Conservation (phyloP, 2,888 invertebrate genomes). For the Dolomedes plantarius region DNA sequence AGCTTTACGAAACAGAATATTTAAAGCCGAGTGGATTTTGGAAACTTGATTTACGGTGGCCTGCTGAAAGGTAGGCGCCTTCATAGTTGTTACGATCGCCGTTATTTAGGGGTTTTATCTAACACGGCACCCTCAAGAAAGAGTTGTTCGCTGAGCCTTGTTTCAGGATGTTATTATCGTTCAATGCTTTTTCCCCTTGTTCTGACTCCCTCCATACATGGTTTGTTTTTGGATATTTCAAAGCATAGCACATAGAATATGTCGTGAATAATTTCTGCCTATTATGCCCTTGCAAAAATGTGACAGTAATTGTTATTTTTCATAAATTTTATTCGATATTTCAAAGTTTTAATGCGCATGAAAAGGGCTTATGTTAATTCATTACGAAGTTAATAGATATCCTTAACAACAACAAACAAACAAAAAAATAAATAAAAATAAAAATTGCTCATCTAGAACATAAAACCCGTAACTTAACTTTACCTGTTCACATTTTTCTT, state of each 20-base stretch:
- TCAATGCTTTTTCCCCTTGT: background rate
- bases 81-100: constrained; percentile 33
- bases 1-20: constrained; percentile 58
- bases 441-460: no score
- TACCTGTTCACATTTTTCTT: no score
- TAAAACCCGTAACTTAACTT: no score
- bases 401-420: no score
- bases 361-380: no score
- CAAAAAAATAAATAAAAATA: no score
- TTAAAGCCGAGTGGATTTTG: constrained; percentile 62
- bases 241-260: background rate
- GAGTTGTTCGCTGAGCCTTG: background rate
- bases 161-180: constrained; percentile 6
- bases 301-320: background rate
- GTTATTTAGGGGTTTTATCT: constrained; percentile 60
- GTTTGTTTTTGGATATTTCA: background rate
- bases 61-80: constrained; percentile 41
- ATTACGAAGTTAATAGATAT: no score
- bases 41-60: constrained; percentile 63
- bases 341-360: background rate
- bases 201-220: background rate
- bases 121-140: constrained; percentile 14
- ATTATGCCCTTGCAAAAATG: background rate
- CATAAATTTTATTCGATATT: background rate
- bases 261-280: background rate